These are phyloP conservation scores for Polyommatus iphigenia DNA, from an alignment of 2,888 invertebrate species.

Conservation along the genomic window DNA sequence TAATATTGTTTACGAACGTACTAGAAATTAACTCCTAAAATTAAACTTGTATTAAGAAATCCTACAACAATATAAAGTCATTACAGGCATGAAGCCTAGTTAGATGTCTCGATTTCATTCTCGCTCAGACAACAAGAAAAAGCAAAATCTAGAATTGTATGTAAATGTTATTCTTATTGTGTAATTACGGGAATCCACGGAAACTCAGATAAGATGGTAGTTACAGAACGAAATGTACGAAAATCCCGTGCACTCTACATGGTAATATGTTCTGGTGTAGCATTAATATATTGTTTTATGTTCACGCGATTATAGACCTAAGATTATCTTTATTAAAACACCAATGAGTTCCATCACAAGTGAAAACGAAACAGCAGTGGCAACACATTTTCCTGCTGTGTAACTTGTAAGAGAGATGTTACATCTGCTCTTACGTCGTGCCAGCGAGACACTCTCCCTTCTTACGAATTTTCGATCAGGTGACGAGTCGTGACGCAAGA, in stretches of 20 bases:
- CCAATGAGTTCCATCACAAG: too few species aligned
- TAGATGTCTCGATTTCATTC: neutral
- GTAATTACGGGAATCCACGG: conserved; percentile 35
- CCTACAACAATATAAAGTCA: neutral
- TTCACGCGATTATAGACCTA: neutral
- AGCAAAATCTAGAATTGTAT: conserved; percentile 15
- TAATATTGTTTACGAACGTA: too few species aligned
- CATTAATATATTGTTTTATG: neutral
- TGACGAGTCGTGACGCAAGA: too few species aligned
- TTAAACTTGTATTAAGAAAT: neutral
- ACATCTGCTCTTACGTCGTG: too few species aligned
- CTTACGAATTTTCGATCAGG: too few species aligned
- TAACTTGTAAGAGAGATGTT: too few species aligned
- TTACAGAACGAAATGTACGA: neutral
- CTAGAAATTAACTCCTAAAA: too few species aligned
- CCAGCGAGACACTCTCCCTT: too few species aligned
- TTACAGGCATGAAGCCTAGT: neutral
- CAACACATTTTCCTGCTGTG: too few species aligned
- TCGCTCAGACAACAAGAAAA: neutral
- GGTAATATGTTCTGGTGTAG: neutral
- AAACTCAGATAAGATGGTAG: neutral
- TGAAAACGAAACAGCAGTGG: too few species aligned
- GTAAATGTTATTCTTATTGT: conserved; percentile 40
- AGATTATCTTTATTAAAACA: neutral
- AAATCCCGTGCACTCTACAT: neutral